Conservation (phyloP, 2,888 invertebrate species). For the Caradrina kadenii region DNA sequence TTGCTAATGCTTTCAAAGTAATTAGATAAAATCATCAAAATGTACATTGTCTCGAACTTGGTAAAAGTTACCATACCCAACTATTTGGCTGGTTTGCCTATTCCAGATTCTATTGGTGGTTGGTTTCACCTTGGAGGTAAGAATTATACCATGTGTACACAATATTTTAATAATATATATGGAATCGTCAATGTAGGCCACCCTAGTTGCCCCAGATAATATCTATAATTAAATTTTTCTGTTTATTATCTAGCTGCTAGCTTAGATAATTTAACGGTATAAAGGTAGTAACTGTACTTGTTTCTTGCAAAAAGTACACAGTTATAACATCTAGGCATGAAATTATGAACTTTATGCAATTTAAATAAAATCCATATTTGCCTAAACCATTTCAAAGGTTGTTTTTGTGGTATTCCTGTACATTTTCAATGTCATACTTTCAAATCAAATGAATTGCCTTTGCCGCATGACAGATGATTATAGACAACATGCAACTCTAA, state of each 20-base stretch:
- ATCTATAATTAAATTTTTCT: neutral
- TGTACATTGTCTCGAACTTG: conserved; percentile 94
- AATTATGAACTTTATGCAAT: conserved; percentile 47
- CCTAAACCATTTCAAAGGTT: conserved; percentile 9
- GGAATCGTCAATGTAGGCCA: neutral
- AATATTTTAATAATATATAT: neutral
- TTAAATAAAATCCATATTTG: conserved; percentile 34
- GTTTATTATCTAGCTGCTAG: neutral
- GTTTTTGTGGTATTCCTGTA: conserved; percentile 44
- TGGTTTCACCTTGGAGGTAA: conserved; percentile 96
- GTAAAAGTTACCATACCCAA: conserved; percentile 95
- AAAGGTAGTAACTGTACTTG: conserved; percentile 15
- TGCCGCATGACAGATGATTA: conserved; percentile 10
- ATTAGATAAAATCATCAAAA: conserved; percentile 79
- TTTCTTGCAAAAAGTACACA: conserved; percentile 33
- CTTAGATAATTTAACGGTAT: neutral
- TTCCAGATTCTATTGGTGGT: conserved; percentile 95
- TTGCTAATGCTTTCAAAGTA: conserved; percentile 12
- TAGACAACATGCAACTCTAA: conserved; percentile 27
- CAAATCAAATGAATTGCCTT: conserved; percentile 33
- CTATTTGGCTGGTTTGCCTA: conserved; percentile 95
- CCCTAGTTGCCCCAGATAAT: conserved; percentile 2
- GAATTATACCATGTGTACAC: conserved; percentile 51
- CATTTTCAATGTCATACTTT: conserved; percentile 74
- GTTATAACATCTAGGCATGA: conserved; percentile 20